A percentile compares a stretch with the other conserved stretches of the same genome.
Conservation (phyloP, 2,888 invertebrate species). For the Zaprionus bogoriensis region DNA sequence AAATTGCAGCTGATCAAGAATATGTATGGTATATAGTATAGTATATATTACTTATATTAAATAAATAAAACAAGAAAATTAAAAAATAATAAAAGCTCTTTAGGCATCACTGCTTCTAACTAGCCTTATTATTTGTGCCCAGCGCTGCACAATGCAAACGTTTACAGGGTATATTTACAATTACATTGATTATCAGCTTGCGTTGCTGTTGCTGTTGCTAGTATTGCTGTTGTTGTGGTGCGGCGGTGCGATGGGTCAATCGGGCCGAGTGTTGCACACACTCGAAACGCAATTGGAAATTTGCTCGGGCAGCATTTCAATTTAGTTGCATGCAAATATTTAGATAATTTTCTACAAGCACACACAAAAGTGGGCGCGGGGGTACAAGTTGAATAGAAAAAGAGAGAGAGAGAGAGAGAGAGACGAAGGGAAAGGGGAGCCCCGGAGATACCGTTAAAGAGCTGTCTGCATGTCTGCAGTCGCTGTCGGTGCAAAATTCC, state of each 20-base stretch:
- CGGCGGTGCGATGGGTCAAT: not conserved
- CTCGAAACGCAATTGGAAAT: constrained; percentile 25
- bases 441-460: not conserved
- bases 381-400: too few relatives aligned
- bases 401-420: constrained; percentile 17
- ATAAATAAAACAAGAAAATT: too few relatives aligned
- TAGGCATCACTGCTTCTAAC: too few relatives aligned
- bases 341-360: constrained; percentile 61
- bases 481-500: constrained; percentile 53
- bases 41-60: too few relatives aligned
- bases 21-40: too few relatives aligned
- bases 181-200: not conserved
- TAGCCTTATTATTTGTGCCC: too few relatives aligned
- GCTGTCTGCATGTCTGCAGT: constrained; percentile 28
- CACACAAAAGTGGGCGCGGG: constrained; percentile 14
- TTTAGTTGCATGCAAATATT: constrained; percentile 69
- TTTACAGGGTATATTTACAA: not conserved
- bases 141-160: not conserved
- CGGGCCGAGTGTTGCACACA: constrained; percentile 10
- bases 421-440: constrained; percentile 6
- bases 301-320: constrained; percentile 59
- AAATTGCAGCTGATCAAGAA: too few relatives aligned
- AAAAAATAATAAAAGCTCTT: too few relatives aligned
- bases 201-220: not conserved
- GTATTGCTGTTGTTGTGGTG: not conserved